A percentile compares a stretch with the other conserved stretches of the same genome.
These are phyloP conservation scores for Sinelater perroti DNA, from an alignment of 2,888 invertebrate species.

Conservation along the genomic window DNA sequence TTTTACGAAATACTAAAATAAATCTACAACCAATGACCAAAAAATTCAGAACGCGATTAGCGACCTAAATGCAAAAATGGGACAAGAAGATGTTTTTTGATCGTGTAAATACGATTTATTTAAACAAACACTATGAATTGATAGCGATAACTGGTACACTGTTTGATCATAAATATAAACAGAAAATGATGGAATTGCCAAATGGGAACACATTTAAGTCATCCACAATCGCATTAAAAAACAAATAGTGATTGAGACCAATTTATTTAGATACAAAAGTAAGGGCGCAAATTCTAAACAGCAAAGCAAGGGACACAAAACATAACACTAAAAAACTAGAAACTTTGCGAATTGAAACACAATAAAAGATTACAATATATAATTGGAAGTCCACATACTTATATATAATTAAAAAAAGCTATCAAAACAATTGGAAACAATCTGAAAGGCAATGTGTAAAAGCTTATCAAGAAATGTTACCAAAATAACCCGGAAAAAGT, in stretches of 20 bases:
- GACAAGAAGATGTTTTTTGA: not conserved
- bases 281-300: not conserved
- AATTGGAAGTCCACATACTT: not conserved
- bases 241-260: not conserved
- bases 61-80: conserved; percentile 7
- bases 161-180: conserved; percentile 1
- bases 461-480: not conserved
- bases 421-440: not conserved
- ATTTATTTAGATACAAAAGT: not conserved
- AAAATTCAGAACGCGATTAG: not conserved
- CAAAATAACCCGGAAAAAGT: not conserved
- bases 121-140: not conserved
- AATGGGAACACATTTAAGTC: not conserved
- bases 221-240: not conserved
- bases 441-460: not conserved
- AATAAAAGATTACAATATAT: not conserved
- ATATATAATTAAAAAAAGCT: not conserved
- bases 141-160: conserved; percentile 1
- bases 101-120: not conserved
- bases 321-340: conserved; percentile 3
- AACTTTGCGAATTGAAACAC: not conserved
- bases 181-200: conserved; percentile 1
- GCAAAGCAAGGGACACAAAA: not conserved
- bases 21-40: not conserved
- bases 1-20: not conserved